Base-by-base conservation (phyloP, 2,113 vertebrate genomes). In the Pelusios castaneus region DNA sequence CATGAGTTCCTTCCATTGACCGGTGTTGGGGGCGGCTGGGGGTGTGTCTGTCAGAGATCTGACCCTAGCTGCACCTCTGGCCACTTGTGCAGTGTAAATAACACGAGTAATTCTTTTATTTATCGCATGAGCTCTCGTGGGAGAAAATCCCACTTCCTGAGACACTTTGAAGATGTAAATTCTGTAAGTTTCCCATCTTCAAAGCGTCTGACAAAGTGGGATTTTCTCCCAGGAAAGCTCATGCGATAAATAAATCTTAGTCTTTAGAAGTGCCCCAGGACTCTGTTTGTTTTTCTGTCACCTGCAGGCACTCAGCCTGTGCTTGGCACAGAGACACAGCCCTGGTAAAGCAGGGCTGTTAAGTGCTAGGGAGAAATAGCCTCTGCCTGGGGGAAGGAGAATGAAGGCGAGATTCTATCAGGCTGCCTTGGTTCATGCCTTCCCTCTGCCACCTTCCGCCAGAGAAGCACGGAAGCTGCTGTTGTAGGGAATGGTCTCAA, bases 401-500 rank as follows among this genome's bases (percentile, higher is more conserved):
- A 63, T 31, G 60, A 34, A 8, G 31, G 16, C 2, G 16, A n/a
- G 58, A n/a, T 4, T n/a, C 16, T 7, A 34, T 34, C 31, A 8
- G 8, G 34, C 51, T 52, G 51, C 51, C 51, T 52, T 17, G 12
- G 70, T 34, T 88, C 63, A 84, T 87, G 4, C 49, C 76, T 91
- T 78, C 43, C 45, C 76, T 78, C 6, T 24, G 45, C 11, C 25
- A 89, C 82, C 79, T 17, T 88, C 38, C 22, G 34, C 8, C 10
- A 11, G 49, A 22, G 47, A 92, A 91, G 87, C 14, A 3, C 70
- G 76, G 67, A 25, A 0, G 29, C 3, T 25, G 38, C 5, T 2
- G 0, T 47, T 10, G 10, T 0, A 2, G 11, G 24, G 0, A 82
- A 11, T 7, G 88, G 56, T 10, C 10, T 4, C 8, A 24, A 54